A percentile compares a stretch with the other conserved stretches of the same genome.
Conservation (phyloP, 2,113 vertebrate genomes). For the Chaenocephalus aceratus region DNA sequence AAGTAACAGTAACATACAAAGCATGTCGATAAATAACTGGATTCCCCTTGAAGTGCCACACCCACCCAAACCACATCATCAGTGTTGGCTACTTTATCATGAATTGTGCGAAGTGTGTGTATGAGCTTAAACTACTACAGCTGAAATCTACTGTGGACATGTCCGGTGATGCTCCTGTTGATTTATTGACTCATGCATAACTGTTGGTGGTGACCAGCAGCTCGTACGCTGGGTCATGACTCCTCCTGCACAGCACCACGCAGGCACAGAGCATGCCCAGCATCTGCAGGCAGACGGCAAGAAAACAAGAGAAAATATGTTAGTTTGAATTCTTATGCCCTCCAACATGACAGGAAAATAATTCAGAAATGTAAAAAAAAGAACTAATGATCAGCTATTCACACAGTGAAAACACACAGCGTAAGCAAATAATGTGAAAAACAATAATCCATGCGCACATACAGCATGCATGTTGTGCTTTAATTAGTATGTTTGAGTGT, state of each 20-base stretch:
- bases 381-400: no score
- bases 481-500: neutral
- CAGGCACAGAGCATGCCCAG: conserved; percentile 98
- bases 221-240: conserved; percentile 94
- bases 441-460: neutral
- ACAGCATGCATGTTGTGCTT: neutral
- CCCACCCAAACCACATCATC: conserved; percentile 68
- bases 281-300: conserved; percentile 84
- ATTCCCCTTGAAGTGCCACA: conserved; percentile 59
- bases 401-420: no score
- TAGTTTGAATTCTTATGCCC: neutral
- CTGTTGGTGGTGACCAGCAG: conserved; percentile 95
- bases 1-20: conserved; percentile 65
- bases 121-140: conserved; percentile 79
- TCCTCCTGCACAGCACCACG: conserved; percentile 94
- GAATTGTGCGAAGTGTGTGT: conserved; percentile 82
- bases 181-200: conserved; percentile 87
- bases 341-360: neutral
- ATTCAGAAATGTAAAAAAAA: no score
- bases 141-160: conserved; percentile 77
- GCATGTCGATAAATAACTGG: conserved; percentile 75
- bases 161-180: conserved; percentile 56
- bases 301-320: neutral
- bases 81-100: conserved; percentile 80
- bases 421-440: neutral